These are phyloP conservation scores for Nephrotoma appendiculata DNA, from an alignment of 2,888 invertebrate species.

Conservation along the genomic window DNA sequence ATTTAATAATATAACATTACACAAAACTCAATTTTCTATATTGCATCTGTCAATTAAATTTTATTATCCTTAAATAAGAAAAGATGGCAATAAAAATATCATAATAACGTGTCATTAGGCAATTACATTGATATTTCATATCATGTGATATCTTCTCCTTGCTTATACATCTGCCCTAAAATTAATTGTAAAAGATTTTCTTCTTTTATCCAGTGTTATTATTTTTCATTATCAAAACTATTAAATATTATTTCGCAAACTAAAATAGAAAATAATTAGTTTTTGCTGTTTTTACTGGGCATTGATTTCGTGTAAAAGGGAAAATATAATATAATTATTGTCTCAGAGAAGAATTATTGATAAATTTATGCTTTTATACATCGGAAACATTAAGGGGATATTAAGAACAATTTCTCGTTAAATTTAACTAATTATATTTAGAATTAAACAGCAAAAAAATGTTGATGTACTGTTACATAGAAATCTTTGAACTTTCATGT, in stretches of 20 bases:
- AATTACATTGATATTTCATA: background rate
- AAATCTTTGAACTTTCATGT: background rate
- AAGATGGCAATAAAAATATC: background rate
- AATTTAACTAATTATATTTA: background rate
- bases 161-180: background rate
- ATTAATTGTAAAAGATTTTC: background rate
- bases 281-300: background rate
- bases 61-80: background rate
- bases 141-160: background rate
- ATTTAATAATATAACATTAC: background rate
- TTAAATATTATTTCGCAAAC: background rate
- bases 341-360: background rate
- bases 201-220: background rate
- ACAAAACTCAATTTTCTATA: background rate
- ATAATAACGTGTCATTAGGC: background rate
- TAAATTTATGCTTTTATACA: background rate
- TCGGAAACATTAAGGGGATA: background rate
- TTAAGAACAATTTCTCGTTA: background rate
- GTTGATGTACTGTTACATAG: too few species aligned
- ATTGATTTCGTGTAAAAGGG: background rate
- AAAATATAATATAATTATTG: background rate
- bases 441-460: background rate
- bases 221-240: background rate
- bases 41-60: background rate
- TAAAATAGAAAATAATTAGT: background rate